Conservation (phyloP, 2,888 invertebrate genomes). For the Carcina quercana region DNA sequence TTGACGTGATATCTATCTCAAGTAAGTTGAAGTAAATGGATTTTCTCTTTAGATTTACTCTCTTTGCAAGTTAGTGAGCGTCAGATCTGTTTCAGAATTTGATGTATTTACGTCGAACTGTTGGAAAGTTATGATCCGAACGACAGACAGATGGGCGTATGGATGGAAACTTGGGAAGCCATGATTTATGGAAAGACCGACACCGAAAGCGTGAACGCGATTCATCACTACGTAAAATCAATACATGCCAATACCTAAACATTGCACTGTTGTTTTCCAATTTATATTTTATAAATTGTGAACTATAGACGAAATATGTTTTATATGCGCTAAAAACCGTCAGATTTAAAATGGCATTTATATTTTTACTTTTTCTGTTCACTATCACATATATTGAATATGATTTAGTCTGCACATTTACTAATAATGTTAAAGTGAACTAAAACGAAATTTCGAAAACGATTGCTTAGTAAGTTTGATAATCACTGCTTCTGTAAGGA, state of each 20-base stretch:
- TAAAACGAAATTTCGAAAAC: too few relatives aligned
- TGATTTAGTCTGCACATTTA: conserved; percentile 1
- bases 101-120: conserved; percentile 3
- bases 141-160: conserved; percentile 6
- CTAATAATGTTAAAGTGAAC: neutral
- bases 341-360: too few relatives aligned
- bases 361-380: too few relatives aligned
- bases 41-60: too few relatives aligned
- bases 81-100: conserved; percentile 1
- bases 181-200: conserved; percentile 9
- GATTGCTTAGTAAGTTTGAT: too few relatives aligned
- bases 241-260: conserved; percentile 1
- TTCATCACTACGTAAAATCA: conserved; percentile 1
- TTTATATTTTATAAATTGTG: conserved; percentile 1
- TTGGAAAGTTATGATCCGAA: conserved; percentile 7
- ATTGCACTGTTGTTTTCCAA: conserved; percentile 9
- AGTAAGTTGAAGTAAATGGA: too few relatives aligned
- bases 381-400: too few relatives aligned
- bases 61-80: too few relatives aligned
- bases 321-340: too few relatives aligned
- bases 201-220: conserved; percentile 7
- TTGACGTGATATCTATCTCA: neutral
- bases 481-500: too few relatives aligned
- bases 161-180: conserved; percentile 4
- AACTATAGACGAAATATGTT: neutral